These are phyloP conservation scores for Nowickia ferox DNA, from an alignment of 2,888 invertebrate genomes.

Conservation along the genomic window DNA sequence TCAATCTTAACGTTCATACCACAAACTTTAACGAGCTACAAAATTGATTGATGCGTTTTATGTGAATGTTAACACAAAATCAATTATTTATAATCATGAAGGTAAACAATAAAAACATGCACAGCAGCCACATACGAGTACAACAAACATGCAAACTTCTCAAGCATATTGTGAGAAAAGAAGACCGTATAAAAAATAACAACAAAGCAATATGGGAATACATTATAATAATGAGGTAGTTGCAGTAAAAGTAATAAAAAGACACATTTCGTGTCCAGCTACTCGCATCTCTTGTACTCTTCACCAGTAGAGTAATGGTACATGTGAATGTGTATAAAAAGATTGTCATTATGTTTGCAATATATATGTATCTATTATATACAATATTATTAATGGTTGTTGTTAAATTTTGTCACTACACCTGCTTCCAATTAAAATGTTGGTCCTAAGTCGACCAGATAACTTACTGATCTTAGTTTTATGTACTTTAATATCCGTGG, in stretches of 20 bases:
- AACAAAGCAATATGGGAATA: background rate
- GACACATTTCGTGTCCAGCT: background rate
- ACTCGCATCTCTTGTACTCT: background rate
- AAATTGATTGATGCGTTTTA: conserved; percentile 53
- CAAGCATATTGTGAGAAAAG: conserved; percentile 3
- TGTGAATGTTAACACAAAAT: conserved; percentile 48
- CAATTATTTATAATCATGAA: conserved; percentile 49
- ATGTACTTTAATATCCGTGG: no score
- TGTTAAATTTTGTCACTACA: no score
- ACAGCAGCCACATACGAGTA: background rate
- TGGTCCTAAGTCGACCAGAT: no score
- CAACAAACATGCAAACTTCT: background rate
- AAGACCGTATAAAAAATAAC: background rate
- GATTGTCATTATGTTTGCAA: background rate
- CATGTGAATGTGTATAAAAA: background rate
- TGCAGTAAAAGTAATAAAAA: background rate
- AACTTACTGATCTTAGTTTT: no score
- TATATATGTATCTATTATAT: background rate
- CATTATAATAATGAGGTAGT: conserved; percentile 16
- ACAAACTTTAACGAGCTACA: conserved; percentile 8
- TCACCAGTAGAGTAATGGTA: background rate
- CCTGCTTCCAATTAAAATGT: no score
- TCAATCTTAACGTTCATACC: background rate
- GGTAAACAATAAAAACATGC: conserved; percentile 21
- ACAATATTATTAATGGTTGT: no score